Evolutionary conservation across 2,113 vertebrate species (phyloP).

Genomic region (Sturnus vulgaris): DNA sequence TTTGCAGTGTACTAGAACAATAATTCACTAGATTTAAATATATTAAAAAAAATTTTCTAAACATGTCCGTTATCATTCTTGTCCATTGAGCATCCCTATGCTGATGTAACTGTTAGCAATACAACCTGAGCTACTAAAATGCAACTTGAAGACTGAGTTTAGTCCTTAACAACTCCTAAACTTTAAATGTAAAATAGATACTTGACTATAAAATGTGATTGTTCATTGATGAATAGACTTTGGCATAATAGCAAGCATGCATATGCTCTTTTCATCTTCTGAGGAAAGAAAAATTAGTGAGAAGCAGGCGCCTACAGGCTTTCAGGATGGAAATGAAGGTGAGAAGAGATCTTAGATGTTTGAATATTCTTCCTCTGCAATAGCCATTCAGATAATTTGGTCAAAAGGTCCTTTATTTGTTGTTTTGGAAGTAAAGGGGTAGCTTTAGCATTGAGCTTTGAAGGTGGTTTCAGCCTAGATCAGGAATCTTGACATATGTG

Average conservation of each 20-base stretch:
- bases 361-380: background rate
- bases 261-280: background rate
- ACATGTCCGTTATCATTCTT: rapidly evolving
- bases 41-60: background rate
- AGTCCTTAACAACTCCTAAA: background rate
- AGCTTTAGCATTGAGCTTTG: background rate
- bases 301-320: background rate
- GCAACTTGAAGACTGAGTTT: background rate
- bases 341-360: background rate
- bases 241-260: background rate
- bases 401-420: background rate
- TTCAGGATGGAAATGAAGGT: background rate
- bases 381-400: background rate
- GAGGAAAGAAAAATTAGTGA: background rate
- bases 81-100: background rate
- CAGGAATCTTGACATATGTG: background rate
- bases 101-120: background rate
- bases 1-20: background rate
- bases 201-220: background rate
- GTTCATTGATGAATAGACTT: background rate
- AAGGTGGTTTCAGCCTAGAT: background rate
- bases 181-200: background rate
- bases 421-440: background rate
- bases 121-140: background rate
- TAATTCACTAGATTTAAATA: background rate